phyloP scores from a whole-genome alignment of 53 echinoderm and acorn worm species.

The Crossaster papposus region DNA sequence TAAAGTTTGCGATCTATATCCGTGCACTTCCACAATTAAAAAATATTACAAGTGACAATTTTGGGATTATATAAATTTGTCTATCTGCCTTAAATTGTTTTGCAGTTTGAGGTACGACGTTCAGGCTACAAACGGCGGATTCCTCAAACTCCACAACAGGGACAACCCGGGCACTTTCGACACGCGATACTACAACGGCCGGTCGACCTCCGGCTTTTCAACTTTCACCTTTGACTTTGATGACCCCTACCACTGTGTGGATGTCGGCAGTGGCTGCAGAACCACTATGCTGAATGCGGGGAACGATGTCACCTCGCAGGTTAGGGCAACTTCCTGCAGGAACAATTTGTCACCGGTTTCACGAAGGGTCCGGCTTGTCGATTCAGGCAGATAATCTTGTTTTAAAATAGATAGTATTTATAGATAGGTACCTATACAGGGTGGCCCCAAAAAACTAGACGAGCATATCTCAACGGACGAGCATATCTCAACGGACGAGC shows the following conservation, averaged over 20 bases:
- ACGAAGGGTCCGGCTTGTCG: too few relatives aligned
- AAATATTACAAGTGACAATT: background rate
- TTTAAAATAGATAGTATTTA: too few relatives aligned
- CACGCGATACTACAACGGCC: conserved; percentile 22
- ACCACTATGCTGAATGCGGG: conserved; percentile 29
- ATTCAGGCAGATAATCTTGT: too few relatives aligned
- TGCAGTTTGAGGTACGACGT: conserved; percentile 23
- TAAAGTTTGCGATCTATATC: too few relatives aligned
- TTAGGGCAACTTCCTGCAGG: background rate
- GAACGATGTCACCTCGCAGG: conserved; percentile 38
- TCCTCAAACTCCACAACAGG: conserved; percentile 37
- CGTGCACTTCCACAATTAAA: too few relatives aligned
- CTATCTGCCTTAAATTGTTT: background rate
- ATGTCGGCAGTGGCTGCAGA: background rate
- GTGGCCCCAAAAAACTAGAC: too few relatives aligned
- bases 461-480: too few relatives aligned
- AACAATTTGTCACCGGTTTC: too few relatives aligned
- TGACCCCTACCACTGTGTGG: conserved; percentile 49
- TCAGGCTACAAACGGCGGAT: conserved; percentile 17
- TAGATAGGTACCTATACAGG: too few relatives aligned
- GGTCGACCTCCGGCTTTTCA: background rate
- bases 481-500: too few relatives aligned
- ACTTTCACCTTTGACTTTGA: conserved; percentile 50
- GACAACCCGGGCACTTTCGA: background rate
- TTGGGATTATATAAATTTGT: background rate